These are phyloP conservation scores for Timandra comae DNA, from an alignment of 2,888 invertebrate species.

Conservation along the genomic window DNA sequence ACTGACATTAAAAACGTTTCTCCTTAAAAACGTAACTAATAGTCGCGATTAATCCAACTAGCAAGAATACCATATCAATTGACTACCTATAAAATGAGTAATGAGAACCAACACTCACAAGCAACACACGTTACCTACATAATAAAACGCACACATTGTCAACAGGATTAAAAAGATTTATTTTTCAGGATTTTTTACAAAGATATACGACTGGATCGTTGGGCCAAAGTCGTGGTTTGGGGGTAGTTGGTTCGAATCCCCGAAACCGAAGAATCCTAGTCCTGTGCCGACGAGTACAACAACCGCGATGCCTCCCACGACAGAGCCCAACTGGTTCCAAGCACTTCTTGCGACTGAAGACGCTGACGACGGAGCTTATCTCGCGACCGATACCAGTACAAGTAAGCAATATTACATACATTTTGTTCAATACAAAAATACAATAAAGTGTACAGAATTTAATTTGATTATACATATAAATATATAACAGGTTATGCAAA, in stretches of 20 bases:
- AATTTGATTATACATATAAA: too few relatives aligned
- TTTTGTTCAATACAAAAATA: too few relatives aligned
- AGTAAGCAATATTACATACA: too few relatives aligned
- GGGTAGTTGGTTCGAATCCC: constrained; percentile 59
- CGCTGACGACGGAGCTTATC: constrained; percentile 38
- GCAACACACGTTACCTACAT: too few relatives aligned
- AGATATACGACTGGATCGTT: constrained; percentile 53
- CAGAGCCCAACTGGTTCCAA: constrained; percentile 59
- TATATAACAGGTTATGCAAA: too few relatives aligned
- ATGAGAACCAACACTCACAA: too few relatives aligned
- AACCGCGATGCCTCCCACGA: constrained; percentile 35
- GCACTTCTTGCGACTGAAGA: constrained; percentile 58
- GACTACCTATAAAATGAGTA: too few relatives aligned
- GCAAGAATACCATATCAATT: too few relatives aligned
- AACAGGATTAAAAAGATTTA: too few relatives aligned
- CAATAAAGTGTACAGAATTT: constrained; percentile 1
- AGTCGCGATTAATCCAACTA: too few relatives aligned
- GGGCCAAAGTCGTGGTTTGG: constrained; percentile 62
- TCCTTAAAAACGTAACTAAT: constrained; percentile 40
- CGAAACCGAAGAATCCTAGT: constrained; percentile 27
- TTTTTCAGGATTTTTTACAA: constrained; percentile 50
- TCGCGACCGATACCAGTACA: constrained; percentile 19
- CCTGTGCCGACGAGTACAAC: constrained; percentile 41
- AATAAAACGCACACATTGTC: too few relatives aligned
- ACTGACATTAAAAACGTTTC: constrained; percentile 50